These are phyloP conservation scores for Platysteira castanea DNA, from an alignment of 2,113 vertebrate genomes.

Conservation along the genomic window DNA sequence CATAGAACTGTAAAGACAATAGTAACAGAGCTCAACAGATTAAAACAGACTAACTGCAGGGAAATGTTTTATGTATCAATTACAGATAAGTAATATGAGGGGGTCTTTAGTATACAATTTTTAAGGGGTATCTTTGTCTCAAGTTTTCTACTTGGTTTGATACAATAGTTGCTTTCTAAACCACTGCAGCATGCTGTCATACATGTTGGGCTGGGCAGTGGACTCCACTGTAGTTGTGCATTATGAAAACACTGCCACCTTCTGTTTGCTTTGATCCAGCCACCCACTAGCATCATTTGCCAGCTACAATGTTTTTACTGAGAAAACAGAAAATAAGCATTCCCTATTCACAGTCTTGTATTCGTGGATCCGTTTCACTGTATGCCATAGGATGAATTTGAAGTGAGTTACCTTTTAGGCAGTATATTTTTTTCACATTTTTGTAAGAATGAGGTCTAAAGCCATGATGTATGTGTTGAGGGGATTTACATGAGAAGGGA, in stretches of 20 bases:
- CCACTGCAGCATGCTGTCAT: background rate
- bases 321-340: background rate
- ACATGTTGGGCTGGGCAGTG: background rate
- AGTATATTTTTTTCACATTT: background rate
- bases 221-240: no score
- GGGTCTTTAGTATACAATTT: accelerated
- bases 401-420: background rate
- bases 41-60: background rate
- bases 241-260: background rate
- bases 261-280: background rate
- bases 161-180: background rate
- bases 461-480: background rate
- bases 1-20: background rate
- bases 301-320: background rate
- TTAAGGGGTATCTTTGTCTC: background rate
- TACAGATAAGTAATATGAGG: background rate
- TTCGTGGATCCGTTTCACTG: background rate
- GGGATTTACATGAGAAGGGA: background rate
- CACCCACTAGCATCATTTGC: background rate
- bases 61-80: background rate
- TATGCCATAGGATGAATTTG: background rate
- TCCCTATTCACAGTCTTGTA: background rate
- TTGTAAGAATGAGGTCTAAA: background rate
- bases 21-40: background rate
- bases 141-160: background rate